Base-by-base conservation (phyloP, 2,888 invertebrate genomes). In the Amaurobius ferox region DNA sequence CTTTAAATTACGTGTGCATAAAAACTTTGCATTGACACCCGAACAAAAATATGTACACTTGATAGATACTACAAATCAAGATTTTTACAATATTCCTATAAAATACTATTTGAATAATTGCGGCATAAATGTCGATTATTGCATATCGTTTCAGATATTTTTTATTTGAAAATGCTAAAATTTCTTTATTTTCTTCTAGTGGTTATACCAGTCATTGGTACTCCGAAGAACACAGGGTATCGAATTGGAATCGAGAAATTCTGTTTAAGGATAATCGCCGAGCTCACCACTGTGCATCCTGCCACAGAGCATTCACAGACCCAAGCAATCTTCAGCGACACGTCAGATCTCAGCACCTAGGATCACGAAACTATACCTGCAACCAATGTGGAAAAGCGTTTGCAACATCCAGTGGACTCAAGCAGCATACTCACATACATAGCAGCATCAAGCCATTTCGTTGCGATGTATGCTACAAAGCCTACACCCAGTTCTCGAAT, bases 371-470 rank as follows among this genome's bases (percentile, higher is more conserved):
- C 91, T 98, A 99, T 94, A 97, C 97, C 89, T 99, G 99, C 91
- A 95, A 96, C 86, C 98, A 98, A 93, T 99, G 99, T 93, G 98
- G 98, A 89, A 99, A 99, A 93, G 98, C 98, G 87, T 99, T 99
- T 92, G 97, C 96, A 66, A 98, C 98, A 48, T 97, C 97, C 86
- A 98, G 98, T 89, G 99, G 99, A 44, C 94, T 99, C 77, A 99
- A 99, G 92, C 99, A 99, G 92, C 99, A 99, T 93, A 97, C 97
- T 30, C 99, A 99, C 93, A 99, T 99, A 90, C 99, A 99, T 93
- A 97, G 97, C 90, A 97, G 97, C 91, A 95, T 98, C 89, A 99
- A 99, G 92, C 99, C 99, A 1, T 99, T 98, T 93, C 96, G 95
- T 93, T 92, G 92, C 85, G 90, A 91, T 89, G 96, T 98, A 89